Evolutionary conservation across 1,140 invertebrate species (phyloP).

Genomic region (Watersipora subatra): DNA sequence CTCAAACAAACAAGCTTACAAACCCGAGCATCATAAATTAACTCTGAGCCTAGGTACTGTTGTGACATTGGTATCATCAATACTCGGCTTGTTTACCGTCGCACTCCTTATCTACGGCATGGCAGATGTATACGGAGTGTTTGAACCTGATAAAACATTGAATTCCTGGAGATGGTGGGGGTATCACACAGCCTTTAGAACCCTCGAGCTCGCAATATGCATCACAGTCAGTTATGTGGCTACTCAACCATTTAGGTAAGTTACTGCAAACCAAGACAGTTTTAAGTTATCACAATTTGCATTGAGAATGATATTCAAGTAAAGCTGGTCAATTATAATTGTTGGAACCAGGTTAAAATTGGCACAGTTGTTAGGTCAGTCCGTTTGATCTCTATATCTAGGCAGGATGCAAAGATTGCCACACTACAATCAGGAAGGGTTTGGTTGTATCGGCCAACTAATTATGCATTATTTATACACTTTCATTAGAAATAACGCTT

Average conservation of each 20-base stretch:
- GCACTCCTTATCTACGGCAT: slow-evolving; percentile 68
- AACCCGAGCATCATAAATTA: slow-evolving; percentile 25
- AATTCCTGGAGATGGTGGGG: slow-evolving; percentile 71
- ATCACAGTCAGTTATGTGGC: slow-evolving; percentile 67
- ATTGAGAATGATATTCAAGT: too few species aligned
- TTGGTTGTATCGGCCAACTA: too few species aligned
- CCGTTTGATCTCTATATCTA: too few species aligned
- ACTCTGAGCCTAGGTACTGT: slow-evolving; percentile 62
- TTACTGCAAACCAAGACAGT: too few species aligned
- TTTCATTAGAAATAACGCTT: too few species aligned
- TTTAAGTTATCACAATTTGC: too few species aligned
- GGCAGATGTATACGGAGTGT: slow-evolving; percentile 52
- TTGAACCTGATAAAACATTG: slow-evolving; percentile 40
- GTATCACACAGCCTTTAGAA: slow-evolving; percentile 65
- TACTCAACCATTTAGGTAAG: slow-evolving; percentile 41
- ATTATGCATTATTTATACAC: too few species aligned
- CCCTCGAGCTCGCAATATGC: slow-evolving; percentile 69
- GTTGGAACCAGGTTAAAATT: too few species aligned
- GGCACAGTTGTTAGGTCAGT: too few species aligned
- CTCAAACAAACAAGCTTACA: slow-evolving; percentile 31
- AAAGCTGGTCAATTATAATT: too few species aligned
- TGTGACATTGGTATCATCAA: slow-evolving; percentile 66
- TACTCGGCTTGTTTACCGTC: slow-evolving; percentile 65
- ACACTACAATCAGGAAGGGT: too few species aligned
- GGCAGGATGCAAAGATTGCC: too few species aligned